Conservation (phyloP, 2,797 vertebrate genomes). For the Florisuga fusca region DNA sequence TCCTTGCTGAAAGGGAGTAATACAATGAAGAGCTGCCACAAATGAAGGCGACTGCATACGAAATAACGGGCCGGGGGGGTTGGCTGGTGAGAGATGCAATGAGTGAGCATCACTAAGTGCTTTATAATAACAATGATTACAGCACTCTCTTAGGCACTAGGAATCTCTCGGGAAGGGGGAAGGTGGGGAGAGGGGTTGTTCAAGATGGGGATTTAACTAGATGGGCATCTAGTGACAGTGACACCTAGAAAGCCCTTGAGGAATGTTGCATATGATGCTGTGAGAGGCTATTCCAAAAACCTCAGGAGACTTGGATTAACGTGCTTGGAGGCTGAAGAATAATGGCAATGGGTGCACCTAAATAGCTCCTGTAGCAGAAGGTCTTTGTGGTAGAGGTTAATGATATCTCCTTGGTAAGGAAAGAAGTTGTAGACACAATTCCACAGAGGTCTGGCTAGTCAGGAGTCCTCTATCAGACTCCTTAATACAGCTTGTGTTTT, state of each 20-base stretch:
- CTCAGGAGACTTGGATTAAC: not conserved
- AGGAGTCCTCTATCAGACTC: not conserved
- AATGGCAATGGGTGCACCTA: not conserved
- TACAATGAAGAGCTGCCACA: slow-evolving; percentile 53
- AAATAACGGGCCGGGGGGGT: slow-evolving; percentile 70
- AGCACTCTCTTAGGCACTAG: slow-evolving; percentile 34
- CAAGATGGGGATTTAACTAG: slow-evolving; percentile 48
- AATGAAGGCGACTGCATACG: slow-evolving; percentile 58
- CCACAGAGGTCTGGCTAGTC: not conserved
- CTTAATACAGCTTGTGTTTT: not conserved
- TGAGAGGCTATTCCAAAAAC: not conserved
- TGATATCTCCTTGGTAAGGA: not conserved
- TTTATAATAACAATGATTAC: slow-evolving; percentile 76
- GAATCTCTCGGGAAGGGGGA: slow-evolving; percentile 47
- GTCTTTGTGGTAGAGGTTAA: not conserved
- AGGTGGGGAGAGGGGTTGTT: slow-evolving; percentile 29
- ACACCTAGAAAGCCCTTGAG: not conserved
- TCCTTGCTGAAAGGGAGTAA: slow-evolving; percentile 32
- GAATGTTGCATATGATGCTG: not conserved
- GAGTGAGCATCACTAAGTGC: slow-evolving; percentile 68
- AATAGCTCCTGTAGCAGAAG: not conserved
- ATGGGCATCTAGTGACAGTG: not conserved
- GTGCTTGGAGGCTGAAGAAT: not conserved
- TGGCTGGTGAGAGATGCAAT: slow-evolving; percentile 60
- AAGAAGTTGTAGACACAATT: not conserved